phyloP scores from a whole-genome alignment of 37 sponge, comb jelly and placozoan genomes.

The Cladorhizidae sp. region DNA sequence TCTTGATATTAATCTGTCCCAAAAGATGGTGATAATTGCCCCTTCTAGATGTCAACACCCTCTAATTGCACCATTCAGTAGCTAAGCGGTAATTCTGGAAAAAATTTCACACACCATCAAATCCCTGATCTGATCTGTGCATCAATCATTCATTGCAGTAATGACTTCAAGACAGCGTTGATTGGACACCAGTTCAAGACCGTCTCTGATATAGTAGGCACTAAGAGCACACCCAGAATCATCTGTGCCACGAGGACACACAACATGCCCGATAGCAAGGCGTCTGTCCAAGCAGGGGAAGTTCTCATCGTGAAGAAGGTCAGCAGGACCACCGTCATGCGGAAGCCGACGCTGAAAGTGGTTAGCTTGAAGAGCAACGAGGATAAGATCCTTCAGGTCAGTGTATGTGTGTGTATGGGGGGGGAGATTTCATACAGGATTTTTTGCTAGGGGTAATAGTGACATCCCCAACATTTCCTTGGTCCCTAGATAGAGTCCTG shows the following conservation, averaged over 20 bases:
- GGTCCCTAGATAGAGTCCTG: no score
- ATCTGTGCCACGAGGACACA: constrained; percentile 5
- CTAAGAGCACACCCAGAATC: background rate
- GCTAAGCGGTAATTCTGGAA: no score
- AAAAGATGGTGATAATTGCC: no score
- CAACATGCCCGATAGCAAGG: background rate
- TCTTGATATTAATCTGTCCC: no score
- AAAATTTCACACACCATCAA: no score
- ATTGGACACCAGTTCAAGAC: background rate
- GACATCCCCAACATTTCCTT: no score
- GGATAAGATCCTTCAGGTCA: constrained; percentile 12
- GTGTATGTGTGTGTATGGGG: background rate
- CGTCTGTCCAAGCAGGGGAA: constrained; percentile 12
- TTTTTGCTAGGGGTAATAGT: no score
- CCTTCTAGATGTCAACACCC: no score
- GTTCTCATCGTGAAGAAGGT: constrained; percentile 6
- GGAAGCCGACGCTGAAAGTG: constrained; percentile 12
- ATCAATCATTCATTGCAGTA: background rate
- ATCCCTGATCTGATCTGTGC: no score
- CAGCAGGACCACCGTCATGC: background rate
- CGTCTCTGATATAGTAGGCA: background rate
- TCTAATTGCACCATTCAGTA: no score
- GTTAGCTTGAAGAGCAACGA: constrained; percentile 5
- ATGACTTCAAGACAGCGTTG: background rate
- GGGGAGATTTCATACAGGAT: no score